phyloP scores from a whole-genome alignment of 2,113 vertebrate species.

The Mirounga angustirostris region DNA sequence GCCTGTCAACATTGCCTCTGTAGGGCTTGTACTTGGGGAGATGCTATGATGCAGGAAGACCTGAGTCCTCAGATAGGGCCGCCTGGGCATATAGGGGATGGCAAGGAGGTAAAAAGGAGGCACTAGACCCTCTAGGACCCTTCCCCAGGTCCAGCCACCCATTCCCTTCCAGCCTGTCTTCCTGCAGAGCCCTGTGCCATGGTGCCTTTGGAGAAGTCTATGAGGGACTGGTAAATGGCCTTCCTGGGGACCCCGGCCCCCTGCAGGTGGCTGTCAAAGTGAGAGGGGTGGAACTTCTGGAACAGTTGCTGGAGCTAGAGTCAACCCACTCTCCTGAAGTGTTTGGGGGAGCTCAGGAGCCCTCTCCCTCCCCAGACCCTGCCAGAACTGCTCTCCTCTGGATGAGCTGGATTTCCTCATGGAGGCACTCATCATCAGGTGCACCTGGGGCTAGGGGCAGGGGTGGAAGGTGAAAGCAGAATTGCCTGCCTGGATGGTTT shows the following conservation, averaged over 20 bases:
- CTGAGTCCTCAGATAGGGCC: not conserved
- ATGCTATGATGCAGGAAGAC: not conserved
- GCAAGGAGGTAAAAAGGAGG: not conserved
- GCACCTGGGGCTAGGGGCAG: not conserved
- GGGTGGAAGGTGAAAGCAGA: not conserved
- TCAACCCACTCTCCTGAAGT: not conserved
- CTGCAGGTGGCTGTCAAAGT: conserved; percentile 97
- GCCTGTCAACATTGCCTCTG: not conserved
- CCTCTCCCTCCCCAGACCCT: conserved; percentile 88
- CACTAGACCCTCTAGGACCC: not conserved
- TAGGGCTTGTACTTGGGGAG: not conserved
- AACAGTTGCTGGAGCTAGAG: not conserved
- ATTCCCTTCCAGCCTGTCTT: conserved; percentile 32
- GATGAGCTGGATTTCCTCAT: conserved; percentile 97
- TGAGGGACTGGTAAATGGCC: conserved; percentile 93
- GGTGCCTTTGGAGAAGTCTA: conserved; percentile 96
- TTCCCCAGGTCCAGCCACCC: not conserved
- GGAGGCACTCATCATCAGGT: conserved; percentile 96
- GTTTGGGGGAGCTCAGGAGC: not conserved
- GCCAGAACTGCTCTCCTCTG: conserved; percentile 95
- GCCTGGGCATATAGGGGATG: not conserved
- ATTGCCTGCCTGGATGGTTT: not conserved
- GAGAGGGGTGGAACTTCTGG: conserved; percentile 67
- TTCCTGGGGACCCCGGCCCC: conserved; percentile 90
- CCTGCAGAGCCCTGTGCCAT: conserved; percentile 93